Base-by-base conservation (phyloP, 2,797 vertebrate genomes). In the Anas bernieri region DNA sequence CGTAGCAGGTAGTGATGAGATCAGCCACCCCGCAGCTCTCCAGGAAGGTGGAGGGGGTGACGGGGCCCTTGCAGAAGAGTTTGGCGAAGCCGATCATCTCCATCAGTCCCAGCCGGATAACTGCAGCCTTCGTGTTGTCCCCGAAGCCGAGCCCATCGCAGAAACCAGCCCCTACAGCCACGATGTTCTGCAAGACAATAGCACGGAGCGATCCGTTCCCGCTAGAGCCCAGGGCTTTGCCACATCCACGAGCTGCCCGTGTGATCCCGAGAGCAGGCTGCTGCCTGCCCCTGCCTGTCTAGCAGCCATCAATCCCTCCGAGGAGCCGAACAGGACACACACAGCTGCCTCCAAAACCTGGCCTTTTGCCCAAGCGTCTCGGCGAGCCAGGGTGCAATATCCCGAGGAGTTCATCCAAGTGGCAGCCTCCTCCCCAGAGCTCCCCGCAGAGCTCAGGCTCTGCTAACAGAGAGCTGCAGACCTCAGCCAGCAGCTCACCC, bases 1-100 rank as follows among this genome's bases (percentile, higher is more conserved):
- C 99, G 0, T 99, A 99, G 97, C 99, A 99, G 94, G 99, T 99
- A 4, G 99, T 99, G 98, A 99, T 99, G 96, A 99, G 99, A 96
- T 99, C 99, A 0, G 99, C 99, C 0, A 99, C 69, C 1, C 99
- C 99, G 0, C 99, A 99, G 98, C 99, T 99, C 98, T 99, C 98
- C 98, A 99, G 96, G 97, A 99, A 99, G 63, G 98, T 99, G 97
- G 98, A 94, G 3, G 97, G 86, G 88, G 98, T 98, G 92, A 99
- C 98, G 0, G 98, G 61, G 69, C 98, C 96, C 26, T 98, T 98
- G 95, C 99, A 99, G 98, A 99, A 99, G 82, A 99, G 58, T 84
- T 97, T 98, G 94, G 99, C 98, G 0, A 99, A 99, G 90, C 96
- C 97, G 2, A 99, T 99, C 99, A 99, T 99, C 98, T 99, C 99